Base-by-base conservation (phyloP, 2,113 vertebrate species). In the Deroptyus accipitrinus region DNA sequence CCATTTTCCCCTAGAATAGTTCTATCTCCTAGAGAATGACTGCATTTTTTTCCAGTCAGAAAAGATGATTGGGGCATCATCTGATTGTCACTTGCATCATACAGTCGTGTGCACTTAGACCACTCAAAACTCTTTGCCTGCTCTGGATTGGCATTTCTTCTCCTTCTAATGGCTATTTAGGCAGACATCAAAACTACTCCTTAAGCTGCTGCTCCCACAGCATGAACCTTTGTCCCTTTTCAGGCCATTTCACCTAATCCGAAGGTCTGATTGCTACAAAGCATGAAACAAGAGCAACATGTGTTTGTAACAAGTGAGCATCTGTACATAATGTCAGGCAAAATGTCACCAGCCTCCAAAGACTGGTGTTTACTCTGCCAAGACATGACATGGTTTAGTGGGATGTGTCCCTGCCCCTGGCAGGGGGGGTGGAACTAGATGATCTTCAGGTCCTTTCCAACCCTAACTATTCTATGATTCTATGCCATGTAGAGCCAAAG, bases 191-290 rank as follows among this genome's bases (percentile, higher is more conserved):
- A 87, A 90, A 52, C 46, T 49, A 11, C 55, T 78, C 55, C 78
- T 85, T 90, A 55, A 82, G 85, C 59, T 86, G 24, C 75, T 35
- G 11, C 68, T 88, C 46, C 78, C 42, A 62, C 51, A 48, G 62
- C 61, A 73, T 31, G 54, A 79, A 73, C 70, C 48, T 90, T 48
- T 87, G 64, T 93, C 31, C 54, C 31, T 95, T 96, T 97, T 91
- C 79, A 96, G 86, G 54, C 48, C 42, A 69, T 96, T 96, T 97
- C 90, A 91, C 90, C 92, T 87, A 92, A 96, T 88, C 83, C 10
- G 86, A 93, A 96, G 83, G 80, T 82, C 55, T 59, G 90, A 94
- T 97, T 59, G 81, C 79, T 94, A 84, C 63, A 79, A 94, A 95
- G 91, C 8, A 3, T 25, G 82, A 93, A 82, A 94, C 78, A 92